These are phyloP conservation scores for Tolmerus cingulatus DNA, from an alignment of 2,888 invertebrate species.

Conservation along the genomic window DNA sequence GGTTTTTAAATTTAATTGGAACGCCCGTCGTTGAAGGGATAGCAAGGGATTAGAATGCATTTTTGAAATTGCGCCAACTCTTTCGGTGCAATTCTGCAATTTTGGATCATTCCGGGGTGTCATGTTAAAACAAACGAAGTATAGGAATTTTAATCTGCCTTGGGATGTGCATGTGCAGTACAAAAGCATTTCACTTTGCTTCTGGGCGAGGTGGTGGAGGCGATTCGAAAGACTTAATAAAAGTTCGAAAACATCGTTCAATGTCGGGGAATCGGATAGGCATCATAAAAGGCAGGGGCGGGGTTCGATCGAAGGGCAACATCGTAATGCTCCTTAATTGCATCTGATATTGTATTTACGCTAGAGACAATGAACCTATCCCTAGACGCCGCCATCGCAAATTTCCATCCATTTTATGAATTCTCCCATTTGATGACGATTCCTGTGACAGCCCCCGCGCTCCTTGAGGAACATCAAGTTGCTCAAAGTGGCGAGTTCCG, in stretches of 20 bases:
- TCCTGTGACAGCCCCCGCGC: neutral
- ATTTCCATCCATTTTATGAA: conserved; percentile 10
- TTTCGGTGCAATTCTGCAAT: neutral
- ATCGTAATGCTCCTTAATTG: conserved; percentile 12
- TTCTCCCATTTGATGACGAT: neutral
- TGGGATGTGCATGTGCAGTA: neutral
- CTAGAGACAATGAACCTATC: neutral
- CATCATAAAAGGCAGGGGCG: neutral
- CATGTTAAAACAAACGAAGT: neutral
- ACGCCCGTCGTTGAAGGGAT: neutral
- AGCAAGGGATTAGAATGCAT: neutral
- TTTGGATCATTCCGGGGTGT: neutral
- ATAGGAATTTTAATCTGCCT: neutral
- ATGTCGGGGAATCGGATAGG: neutral
- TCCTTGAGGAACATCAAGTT: conserved; percentile 10
- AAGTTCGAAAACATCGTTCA: neutral
- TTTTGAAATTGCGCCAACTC: neutral
- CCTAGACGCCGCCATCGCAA: neutral
- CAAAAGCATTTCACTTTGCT: neutral
- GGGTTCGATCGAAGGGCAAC: neutral
- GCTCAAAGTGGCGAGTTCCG: neutral
- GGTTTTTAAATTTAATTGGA: neutral
- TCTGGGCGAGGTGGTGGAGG: neutral
- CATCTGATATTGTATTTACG: neutral
- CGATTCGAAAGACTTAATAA: neutral